phyloP scores from a whole-genome alignment of 2,797 vertebrate species.

The Bufotes viridis region DNA sequence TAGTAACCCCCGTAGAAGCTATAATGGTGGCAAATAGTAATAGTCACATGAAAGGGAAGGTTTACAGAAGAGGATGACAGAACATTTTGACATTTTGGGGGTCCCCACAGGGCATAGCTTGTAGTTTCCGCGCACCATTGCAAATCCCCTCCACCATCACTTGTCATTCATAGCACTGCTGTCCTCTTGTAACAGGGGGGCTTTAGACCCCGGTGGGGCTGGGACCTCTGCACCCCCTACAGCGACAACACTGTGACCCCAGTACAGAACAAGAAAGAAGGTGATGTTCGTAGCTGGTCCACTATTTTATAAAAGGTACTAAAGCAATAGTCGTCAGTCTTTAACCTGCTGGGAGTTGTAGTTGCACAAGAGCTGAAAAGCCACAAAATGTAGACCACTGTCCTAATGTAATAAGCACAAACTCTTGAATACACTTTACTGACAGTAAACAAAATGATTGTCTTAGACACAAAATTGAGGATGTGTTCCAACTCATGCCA shows the following conservation, averaged over 20 bases:
- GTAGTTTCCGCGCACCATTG: not conserved
- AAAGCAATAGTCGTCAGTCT: not conserved
- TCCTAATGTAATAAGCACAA: not conserved
- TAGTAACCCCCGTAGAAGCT: not conserved
- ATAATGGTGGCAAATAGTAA: not conserved
- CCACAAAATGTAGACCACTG: not conserved
- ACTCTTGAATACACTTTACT: not conserved
- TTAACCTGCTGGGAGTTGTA: not conserved
- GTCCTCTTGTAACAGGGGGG: not conserved
- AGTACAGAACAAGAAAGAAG: not conserved
- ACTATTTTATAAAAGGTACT: not conserved
- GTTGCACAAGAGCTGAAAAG: not conserved
- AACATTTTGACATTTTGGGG: not conserved
- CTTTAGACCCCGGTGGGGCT: not conserved
- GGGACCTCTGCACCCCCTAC: not conserved
- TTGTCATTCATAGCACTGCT: not conserved
- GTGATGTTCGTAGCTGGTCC: not conserved
- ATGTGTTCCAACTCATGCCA: not conserved
- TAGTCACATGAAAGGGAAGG: not conserved
- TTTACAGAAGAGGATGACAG: not conserved
- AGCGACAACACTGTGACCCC: not conserved
- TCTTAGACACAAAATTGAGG: conserved; percentile 71
- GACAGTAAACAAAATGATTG: conserved; percentile 73
- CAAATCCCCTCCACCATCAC: not conserved
- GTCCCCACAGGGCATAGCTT: not conserved